Evolutionary conservation across 2,888 invertebrate genomes (phyloP), one percentile per base, ranked within the genome.

Genomic region (Bugula neritina): DNA sequence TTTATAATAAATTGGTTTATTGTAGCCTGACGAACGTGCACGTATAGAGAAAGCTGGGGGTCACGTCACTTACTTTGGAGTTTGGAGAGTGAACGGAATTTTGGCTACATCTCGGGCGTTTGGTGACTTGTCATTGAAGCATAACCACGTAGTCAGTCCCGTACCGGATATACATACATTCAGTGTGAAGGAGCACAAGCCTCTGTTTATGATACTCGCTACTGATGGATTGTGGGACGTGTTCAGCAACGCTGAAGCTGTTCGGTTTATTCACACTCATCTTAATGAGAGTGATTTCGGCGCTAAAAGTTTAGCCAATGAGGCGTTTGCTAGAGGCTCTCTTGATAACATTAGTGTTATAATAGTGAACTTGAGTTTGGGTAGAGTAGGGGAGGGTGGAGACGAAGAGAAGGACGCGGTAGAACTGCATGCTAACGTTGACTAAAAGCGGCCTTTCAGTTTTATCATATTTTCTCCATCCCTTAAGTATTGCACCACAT

Each of bases 171-270:
- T 97, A 77, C 86, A 94, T 78, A 92, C 93, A 35, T 95, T 96
- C 82, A 92, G 95, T 84, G 86, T 96, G 73, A 88, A 88, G 73
- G 92, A 93, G 84, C 90, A 92, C 80, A 90, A 81, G 80, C 94
- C 94, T 0, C 89, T 90, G 86, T 97, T 97, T 85, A 85, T 96
- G 77, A 90, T 97, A 74, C 87, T 97, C 73, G 97, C 96, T 21
- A 92, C 94, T 0, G 97, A 97, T 86, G 97, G 97, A 0, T 87
- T 97, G 43, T 97, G 96, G 96, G 97, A 97, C 83, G 94, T 93
- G 27, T 94, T 96, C 83, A 88, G 90, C 58, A 96, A 96, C 84
- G 94, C 96, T 83, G 96, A 96, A 84, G 96, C 96, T 5, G 90
- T 94, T 21, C 90, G 89, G 77, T 95, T 91, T 83, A 90, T 95